Evolutionary conservation across 2,888 invertebrate genomes (phyloP).

Genomic region (Perithous albicinctus): DNA sequence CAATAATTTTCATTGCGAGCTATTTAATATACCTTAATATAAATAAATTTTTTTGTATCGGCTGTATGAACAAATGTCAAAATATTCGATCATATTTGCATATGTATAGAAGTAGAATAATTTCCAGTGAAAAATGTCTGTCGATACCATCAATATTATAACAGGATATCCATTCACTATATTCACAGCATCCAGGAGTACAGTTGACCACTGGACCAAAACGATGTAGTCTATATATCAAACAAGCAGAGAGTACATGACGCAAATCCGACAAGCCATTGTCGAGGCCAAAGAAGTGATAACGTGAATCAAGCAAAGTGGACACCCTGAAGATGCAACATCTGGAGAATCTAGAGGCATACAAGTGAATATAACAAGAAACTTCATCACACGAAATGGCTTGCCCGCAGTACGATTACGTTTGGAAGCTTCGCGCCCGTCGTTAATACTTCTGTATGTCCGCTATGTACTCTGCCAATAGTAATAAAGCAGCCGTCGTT

Average conservation of each 20-base stretch:
- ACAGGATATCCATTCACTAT: too few relatives aligned
- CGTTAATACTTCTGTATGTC: conserved; percentile 28
- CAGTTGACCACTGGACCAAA: not conserved
- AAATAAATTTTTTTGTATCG: not conserved
- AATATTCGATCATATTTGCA: not conserved
- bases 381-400: conserved; percentile 29
- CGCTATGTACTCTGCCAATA: conserved; percentile 8
- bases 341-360: conserved; percentile 28
- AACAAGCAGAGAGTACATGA: not conserved
- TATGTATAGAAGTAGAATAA: not conserved
- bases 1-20: too few relatives aligned
- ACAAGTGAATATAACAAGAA: conserved; percentile 30
- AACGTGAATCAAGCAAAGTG: conserved; percentile 8
- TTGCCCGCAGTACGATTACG: not conserved
- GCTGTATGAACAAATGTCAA: not conserved
- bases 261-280: not conserved
- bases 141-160: conserved; percentile 3
- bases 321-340: conserved; percentile 14
- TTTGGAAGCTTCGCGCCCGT: conserved; percentile 10
- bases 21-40: too few relatives aligned
- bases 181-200: too few relatives aligned
- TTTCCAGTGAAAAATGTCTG: not conserved
- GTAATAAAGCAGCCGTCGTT: not conserved
- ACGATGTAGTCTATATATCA: not conserved
- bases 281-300: not conserved